Percentiles rank a stretch among this genome's conserved stretches.
Evolutionary conservation across 1,140 invertebrate species (phyloP).

Genomic region (Solen grandis): DNA sequence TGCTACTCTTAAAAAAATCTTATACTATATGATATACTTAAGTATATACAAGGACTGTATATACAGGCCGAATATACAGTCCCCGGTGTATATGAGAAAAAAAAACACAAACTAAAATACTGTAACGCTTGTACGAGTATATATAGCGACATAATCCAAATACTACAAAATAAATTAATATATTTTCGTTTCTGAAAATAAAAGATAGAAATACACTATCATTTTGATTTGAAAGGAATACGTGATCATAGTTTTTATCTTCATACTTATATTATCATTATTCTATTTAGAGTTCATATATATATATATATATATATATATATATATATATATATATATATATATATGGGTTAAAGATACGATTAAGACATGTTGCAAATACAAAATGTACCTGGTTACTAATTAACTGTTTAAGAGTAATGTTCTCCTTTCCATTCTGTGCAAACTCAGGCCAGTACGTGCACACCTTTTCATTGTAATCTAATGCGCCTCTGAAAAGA

Average conservation of each 20-base stretch:
- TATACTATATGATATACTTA: no score
- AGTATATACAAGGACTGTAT: not conserved
- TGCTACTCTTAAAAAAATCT: no score
- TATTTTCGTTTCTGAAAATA: no score
- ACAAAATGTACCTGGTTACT: slow-evolving; percentile 72
- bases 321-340: not conserved
- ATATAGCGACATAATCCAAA: no score
- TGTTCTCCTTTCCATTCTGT: slow-evolving; percentile 75
- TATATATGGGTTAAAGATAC: no score
- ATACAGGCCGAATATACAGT: not conserved
- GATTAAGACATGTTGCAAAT: no score
- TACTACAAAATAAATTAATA: no score
- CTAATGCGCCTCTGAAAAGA: slow-evolving; percentile 66
- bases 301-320: not conserved
- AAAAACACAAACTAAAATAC: no score
- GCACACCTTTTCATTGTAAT: slow-evolving; percentile 72
- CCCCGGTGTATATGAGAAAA: not conserved
- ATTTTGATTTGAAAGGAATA: no score
- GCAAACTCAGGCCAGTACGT: slow-evolving; percentile 80
- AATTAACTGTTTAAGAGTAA: slow-evolving; percentile 77
- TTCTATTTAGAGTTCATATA: not conserved
- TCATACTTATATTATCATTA: not conserved
- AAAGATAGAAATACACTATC: no score
- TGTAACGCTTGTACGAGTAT: no score
- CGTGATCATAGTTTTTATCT: not conserved